Conservation (phyloP, 2,888 invertebrate genomes). For the Rhamphomyia laevipes region DNA sequence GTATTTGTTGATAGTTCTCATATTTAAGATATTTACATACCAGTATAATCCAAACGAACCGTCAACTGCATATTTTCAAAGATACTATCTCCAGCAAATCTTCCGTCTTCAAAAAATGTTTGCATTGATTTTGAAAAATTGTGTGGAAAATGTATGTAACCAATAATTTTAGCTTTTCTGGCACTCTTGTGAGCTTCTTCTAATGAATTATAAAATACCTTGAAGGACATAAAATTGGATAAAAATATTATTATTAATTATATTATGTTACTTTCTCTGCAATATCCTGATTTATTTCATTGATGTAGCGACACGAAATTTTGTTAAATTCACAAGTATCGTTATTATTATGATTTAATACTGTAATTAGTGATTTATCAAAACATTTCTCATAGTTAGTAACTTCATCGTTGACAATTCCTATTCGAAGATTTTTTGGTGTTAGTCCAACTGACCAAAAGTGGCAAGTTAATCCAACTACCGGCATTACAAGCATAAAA, state of each 20-base stretch:
- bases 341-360: constrained; percentile 27
- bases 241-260: neutral
- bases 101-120: constrained; percentile 45
- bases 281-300: constrained; percentile 45
- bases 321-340: constrained; percentile 42
- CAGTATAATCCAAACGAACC: constrained; percentile 63
- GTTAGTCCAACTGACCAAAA: constrained; percentile 70
- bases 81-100: constrained; percentile 42
- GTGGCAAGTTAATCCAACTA: constrained; percentile 68
- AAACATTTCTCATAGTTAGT: constrained; percentile 37
- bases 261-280: constrained; percentile 37
- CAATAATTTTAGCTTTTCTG: constrained; percentile 44
- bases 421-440: constrained; percentile 57
- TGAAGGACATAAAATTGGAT: constrained; percentile 2
- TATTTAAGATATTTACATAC: constrained; percentile 38
- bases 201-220: constrained; percentile 42
- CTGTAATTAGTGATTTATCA: constrained; percentile 33
- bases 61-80: constrained; percentile 51
- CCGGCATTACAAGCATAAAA: constrained; percentile 71
- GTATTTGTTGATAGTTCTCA: too few species aligned
- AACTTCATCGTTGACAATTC: constrained; percentile 69
- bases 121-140: constrained; percentile 61
- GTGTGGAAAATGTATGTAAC: constrained; percentile 52
- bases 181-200: constrained; percentile 45
- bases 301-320: constrained; percentile 50